Base-by-base conservation (phyloP, 2,113 vertebrate genomes). In the Corythornis madagascariensis region DNA sequence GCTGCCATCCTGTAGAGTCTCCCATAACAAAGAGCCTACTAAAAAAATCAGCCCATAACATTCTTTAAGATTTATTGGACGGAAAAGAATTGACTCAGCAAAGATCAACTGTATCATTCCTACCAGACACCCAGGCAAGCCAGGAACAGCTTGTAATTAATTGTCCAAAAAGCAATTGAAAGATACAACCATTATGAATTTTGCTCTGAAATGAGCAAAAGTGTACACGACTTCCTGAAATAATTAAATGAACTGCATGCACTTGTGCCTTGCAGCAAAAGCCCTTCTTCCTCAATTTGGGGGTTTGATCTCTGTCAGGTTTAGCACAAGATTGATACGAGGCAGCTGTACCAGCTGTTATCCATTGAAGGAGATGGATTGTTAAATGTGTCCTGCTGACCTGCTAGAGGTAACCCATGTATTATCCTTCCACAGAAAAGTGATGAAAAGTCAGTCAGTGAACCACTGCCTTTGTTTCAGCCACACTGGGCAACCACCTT, bases 101-200 rank as follows among this genome's bases (percentile, higher is more conserved):
- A 85, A 79, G 77, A 94, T 69, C 47, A 89, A 69, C 74, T 22
- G 14, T 50, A 76, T 20, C 43, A 73, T 77, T 92, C 74, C 47
- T 70, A 94, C 33, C 67, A 66, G 53, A 76, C 19, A 79, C 21
- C 4, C 5, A 1, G 5, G 33, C 55, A 84, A 92, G 77, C 28
- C 25, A 82, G 87, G 47, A 92, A 76, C 59, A 87, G 64, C 55
- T 87, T 89, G 38, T 63, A 93, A 87, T 90, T 86, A 87, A 82
- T 66, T 28, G 71, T 48, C 75, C n/a, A 82, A 87, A 93, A 94
- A 77, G 26, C 50, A 85, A 16, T 26, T 81, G 74, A 85, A 89
- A 73, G 63, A 73, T 55, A 82, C 20, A 78, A 70, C 28, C 19
- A 31, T 33, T 64, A 65, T 25, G 40, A 4, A 4, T 81, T 89